Evolutionary conservation across 1,140 invertebrate genomes (phyloP).

Genomic region (Geopemphigus sp.): DNA sequence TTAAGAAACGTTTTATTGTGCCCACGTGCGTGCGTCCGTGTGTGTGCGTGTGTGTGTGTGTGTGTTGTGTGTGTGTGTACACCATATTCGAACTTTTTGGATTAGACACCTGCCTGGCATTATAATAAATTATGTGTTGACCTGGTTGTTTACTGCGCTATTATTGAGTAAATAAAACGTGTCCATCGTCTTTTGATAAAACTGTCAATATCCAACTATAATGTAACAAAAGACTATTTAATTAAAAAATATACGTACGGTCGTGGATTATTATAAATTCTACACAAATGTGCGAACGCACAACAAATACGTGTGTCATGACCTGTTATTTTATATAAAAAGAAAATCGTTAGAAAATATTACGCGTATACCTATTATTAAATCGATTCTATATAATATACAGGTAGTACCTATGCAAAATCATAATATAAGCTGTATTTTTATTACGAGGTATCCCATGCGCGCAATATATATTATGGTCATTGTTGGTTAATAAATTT

Average conservation of each 20-base stretch:
- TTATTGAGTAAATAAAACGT: slow-evolving; percentile 47
- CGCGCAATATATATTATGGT: neutral
- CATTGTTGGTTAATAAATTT: slow-evolving; percentile 7
- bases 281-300: slow-evolving; percentile 25
- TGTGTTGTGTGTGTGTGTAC: neutral
- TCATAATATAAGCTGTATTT: too few species aligned
- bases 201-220: neutral
- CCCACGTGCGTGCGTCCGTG: too few species aligned
- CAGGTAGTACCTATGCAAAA: too few species aligned
- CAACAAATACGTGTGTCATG: neutral
- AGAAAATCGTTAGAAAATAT: too few species aligned
- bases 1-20: neutral
- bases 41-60: neutral
- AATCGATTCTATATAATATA: too few species aligned
- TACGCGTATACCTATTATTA: neutral
- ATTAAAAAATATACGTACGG: slow-evolving; percentile 36
- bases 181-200: slow-evolving; percentile 42
- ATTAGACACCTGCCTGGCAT: slow-evolving; percentile 37
- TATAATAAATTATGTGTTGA: slow-evolving; percentile 44
- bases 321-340: neutral
- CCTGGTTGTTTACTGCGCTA: slow-evolving; percentile 19
- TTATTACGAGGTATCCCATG: too few species aligned
- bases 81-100: neutral
- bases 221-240: slow-evolving; percentile 19
- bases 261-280: neutral